Base-by-base conservation (phyloP, 2,888 invertebrate species). In the Candidula unifasciata region DNA sequence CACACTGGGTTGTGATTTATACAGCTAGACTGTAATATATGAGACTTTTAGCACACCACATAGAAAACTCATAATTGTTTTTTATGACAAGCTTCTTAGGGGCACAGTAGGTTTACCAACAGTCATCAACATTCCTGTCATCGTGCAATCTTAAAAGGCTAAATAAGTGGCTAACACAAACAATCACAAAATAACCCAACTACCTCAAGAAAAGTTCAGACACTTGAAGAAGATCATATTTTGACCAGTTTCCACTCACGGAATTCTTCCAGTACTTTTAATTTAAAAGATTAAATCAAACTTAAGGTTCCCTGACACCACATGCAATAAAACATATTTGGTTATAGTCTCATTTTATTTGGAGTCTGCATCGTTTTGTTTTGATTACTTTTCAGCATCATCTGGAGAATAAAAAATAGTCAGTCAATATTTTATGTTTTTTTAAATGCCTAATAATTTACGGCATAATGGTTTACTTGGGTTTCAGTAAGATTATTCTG, bases 301-400 rank as follows among this genome's bases (percentile, higher is more conserved):
- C 10, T 21, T 60, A 60, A 21, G 21, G 18, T 10, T 24, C 21
- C 5, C 24, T 21, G n/a, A n/a, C 21, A 60, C 24, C n/a, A n/a
- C 60, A 60, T 21, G 10, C 10, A n/a, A 24, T 6, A 60, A 60
- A 66, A 66, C 24, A 66, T 27, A 66, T 27, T 44, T 52, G 44
- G 44, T n/a, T 24, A 8, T 73, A 13, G 44, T 27, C 69, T 69
- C 24, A 8, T 52, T 13, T 3, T 13, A 52, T 13, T 1, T 52
- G 52, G 73, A 52, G 30, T 30, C 3, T 60, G 21, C 13, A 44
- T 52, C 13, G 37, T 37, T 13, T 27, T 74, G 74, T 5, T 54
- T 54, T 6, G 3, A 2, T 74, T 54, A 74, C 33, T 74, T 74
- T 27, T 74, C 74, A 21, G 18, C 74, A 74, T 74, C 74, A 30